Conservation (phyloP, 2,797 vertebrate species). For the Propithecus deckenii region DNA sequence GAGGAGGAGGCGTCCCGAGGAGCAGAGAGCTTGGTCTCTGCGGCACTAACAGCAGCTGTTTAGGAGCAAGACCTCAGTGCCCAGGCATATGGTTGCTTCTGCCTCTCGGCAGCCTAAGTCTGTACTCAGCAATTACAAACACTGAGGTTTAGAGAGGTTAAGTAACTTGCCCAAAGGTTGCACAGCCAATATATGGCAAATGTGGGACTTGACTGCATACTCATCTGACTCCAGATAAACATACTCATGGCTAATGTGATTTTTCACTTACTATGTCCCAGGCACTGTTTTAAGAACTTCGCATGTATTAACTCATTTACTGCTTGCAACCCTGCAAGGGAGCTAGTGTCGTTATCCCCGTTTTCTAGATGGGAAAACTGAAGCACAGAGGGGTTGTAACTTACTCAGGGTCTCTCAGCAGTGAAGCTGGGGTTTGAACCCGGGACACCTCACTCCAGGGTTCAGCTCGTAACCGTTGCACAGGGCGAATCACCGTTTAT, state of each 20-base stretch:
- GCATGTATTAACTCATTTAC: neutral
- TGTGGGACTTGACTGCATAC: neutral
- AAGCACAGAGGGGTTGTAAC: neutral
- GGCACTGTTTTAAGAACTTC: neutral
- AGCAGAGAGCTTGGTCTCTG: neutral
- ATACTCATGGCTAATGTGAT: neutral
- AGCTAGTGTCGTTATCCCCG: neutral
- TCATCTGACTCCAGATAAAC: neutral
- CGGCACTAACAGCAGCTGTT: neutral
- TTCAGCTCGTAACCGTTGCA: neutral
- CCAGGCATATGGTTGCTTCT: neutral
- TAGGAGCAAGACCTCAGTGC: neutral
- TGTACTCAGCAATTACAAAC: neutral
- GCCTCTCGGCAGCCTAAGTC: neutral
- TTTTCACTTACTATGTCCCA: neutral
- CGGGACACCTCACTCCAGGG: neutral
- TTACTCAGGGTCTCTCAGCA: neutral
- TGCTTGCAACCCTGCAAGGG: no score
- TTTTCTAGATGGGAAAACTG: neutral
- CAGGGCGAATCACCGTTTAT: neutral
- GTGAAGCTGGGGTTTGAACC: neutral
- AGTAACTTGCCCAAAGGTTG: neutral
- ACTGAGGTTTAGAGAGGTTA: neutral
- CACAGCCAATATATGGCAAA: neutral
- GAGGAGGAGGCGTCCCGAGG: neutral